Percentiles rank a stretch among this genome's conserved stretches.
These are phyloP conservation scores for Octodonta nipae DNA, from an alignment of 2,888 invertebrate species.

Conservation along the genomic window DNA sequence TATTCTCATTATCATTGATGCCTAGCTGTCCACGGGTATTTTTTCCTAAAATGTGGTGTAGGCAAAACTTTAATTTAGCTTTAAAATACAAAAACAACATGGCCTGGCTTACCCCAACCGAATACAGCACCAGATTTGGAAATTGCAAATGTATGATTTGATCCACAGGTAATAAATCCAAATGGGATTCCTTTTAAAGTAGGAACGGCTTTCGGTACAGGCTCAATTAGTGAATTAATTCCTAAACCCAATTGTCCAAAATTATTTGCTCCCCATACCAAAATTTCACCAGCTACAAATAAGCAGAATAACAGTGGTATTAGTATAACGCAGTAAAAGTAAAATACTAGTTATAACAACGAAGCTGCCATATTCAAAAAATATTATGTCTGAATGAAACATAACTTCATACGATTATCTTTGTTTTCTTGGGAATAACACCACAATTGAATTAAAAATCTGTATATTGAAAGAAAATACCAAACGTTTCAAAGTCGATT, in stretches of 20 bases:
- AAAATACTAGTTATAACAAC: too few species aligned
- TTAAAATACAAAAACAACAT: background rate
- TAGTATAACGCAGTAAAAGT: too few species aligned
- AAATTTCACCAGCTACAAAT: conserved; percentile 62
- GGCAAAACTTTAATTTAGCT: background rate
- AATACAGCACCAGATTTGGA: conserved; percentile 70
- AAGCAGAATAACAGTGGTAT: background rate
- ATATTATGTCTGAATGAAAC: too few species aligned
- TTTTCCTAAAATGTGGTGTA: conserved; percentile 40
- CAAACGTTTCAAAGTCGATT: too few species aligned
- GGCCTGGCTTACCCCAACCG: conserved; percentile 58
- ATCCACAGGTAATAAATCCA: conserved; percentile 66
- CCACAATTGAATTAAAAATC: too few species aligned
- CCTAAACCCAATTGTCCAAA: conserved; percentile 74
- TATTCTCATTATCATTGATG: conserved; percentile 55
- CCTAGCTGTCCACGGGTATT: conserved; percentile 75
- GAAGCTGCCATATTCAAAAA: too few species aligned
- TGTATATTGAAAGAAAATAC: too few species aligned
- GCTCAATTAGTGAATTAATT: conserved; percentile 42
- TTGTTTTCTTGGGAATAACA: too few species aligned
- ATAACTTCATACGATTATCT: too few species aligned
- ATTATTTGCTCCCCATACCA: conserved; percentile 72
- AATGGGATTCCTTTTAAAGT: conserved; percentile 65
- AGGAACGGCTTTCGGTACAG: conserved; percentile 49
- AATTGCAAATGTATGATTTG: conserved; percentile 66